These are phyloP conservation scores for Drosophila leontia DNA, from an alignment of 1,140 invertebrate species.

Conservation along the genomic window DNA sequence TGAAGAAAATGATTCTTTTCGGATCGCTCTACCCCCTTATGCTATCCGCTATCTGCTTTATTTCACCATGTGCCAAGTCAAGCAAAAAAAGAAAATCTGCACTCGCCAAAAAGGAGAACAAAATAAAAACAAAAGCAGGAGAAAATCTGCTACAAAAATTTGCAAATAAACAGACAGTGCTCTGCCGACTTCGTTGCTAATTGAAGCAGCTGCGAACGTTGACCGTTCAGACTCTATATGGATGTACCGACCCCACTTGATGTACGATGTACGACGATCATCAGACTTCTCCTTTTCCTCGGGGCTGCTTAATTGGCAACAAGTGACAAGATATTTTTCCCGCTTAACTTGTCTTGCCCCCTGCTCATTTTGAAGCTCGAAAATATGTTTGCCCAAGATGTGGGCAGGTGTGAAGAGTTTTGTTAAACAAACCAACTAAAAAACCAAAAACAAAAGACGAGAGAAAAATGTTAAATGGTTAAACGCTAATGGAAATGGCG, in stretches of 20 bases:
- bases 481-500: slow-evolving; percentile 63
- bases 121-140: slow-evolving; percentile 25
- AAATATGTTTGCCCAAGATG: slow-evolving; percentile 44
- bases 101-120: slow-evolving; percentile 25
- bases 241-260: slow-evolving; percentile 22
- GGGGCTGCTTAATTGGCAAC: slow-evolving; percentile 68
- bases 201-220: slow-evolving; percentile 70
- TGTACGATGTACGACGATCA: slow-evolving; percentile 34
- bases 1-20: slow-evolving; percentile 73
- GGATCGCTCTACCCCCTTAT: slow-evolving; percentile 12
- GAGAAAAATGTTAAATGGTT: slow-evolving; percentile 42
- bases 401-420: slow-evolving; percentile 62
- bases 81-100: slow-evolving; percentile 38
- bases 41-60: slow-evolving; percentile 50
- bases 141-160: slow-evolving; percentile 24
- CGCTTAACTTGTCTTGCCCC: slow-evolving; percentile 25
- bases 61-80: slow-evolving; percentile 57
- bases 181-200: slow-evolving; percentile 59
- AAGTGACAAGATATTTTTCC: slow-evolving; percentile 71
- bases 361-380: not conserved
- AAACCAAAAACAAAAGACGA: slow-evolving; percentile 1
- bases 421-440: slow-evolving; percentile 28
- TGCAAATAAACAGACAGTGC: slow-evolving; percentile 71
- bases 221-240: slow-evolving; percentile 17
- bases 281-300: slow-evolving; percentile 1